Base-by-base conservation (phyloP, 2,797 vertebrate genomes). In the Acanthiza pusilla region DNA sequence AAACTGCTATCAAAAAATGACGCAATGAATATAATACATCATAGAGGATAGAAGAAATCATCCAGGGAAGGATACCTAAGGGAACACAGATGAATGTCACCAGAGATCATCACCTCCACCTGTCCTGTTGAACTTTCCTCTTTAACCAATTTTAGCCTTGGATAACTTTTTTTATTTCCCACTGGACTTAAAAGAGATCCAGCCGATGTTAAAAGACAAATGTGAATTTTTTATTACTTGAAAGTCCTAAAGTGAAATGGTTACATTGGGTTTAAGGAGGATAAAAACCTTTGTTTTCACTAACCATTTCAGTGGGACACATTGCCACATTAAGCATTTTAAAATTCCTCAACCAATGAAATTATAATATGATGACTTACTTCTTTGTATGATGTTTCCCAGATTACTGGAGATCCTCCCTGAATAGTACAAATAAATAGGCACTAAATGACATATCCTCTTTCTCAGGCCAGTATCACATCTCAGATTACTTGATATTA, bases 31-130 rank as follows among this genome's bases (percentile, higher is more conserved):
- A 85, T 26, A 91, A 85, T 38, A 80, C 29, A 85, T 91, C 34
- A 18, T 19, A 95, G 55, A 42, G 13, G 11, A 79, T 8, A 81
- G 43, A 68, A 92, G 57, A 45, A 63, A 51, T 87, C 45, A 43
- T 62, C 34, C 47, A 82, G 40, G 68, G 90, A 82, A 68, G 21
- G 34, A 48, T 34, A 80, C 36, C 22, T 76, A 16, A 63, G 38
- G 77, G 91, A 89, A 71, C 7, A 10, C 19, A 85, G 43, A 57
- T 36, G 38, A 94, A 89, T 58, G 54, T 91, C 68, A 82, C 48
- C n/a, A 84, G 42, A 91, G 93, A 72, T 93, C 88, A 88, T 85
- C 84, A 95, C 78, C 81, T 92, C 82, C 51, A 70, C 91, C 80
- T 91, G 36, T 57, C 83, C 82, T 67, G 58, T 79, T 80, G 62